Percentiles rank a stretch among this genome's conserved stretches.
Conservation (phyloP, 2,797 vertebrate species). For the Halcyon smyrnensis region DNA sequence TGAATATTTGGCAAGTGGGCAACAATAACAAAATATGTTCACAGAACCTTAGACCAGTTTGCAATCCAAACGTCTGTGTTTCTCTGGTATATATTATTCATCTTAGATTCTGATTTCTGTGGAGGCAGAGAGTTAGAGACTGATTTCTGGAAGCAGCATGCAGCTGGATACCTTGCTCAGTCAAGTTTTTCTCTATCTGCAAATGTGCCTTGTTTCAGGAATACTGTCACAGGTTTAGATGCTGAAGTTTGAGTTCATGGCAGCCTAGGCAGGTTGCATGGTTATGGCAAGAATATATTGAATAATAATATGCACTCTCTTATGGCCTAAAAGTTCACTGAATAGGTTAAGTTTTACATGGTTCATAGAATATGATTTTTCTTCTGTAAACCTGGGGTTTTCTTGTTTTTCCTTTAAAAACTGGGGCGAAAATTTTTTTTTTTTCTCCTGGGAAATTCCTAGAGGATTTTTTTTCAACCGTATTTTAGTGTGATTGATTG, state of each 20-base stretch:
- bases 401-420: slow-evolving; percentile 3
- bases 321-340: neutral
- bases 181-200: neutral
- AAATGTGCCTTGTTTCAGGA: neutral
- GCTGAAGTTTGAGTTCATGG: neutral
- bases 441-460: neutral
- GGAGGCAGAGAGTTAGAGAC: neutral
- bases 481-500: neutral
- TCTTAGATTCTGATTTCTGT: neutral
- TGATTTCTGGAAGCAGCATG: neutral
- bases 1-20: slow-evolving; percentile 22
- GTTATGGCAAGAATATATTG: neutral
- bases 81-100: neutral
- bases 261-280: neutral
- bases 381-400: neutral
- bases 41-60: neutral
- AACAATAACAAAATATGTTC: neutral
- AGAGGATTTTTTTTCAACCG: neutral
- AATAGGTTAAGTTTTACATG: neutral
- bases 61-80: neutral
- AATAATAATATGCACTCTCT: neutral
- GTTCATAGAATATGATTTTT: neutral
- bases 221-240: neutral
- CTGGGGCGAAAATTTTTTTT: neutral
- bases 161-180: neutral